These are phyloP conservation scores for Pollimyrus isidori DNA, from an alignment of 2,113 vertebrate species.

Conservation along the genomic window DNA sequence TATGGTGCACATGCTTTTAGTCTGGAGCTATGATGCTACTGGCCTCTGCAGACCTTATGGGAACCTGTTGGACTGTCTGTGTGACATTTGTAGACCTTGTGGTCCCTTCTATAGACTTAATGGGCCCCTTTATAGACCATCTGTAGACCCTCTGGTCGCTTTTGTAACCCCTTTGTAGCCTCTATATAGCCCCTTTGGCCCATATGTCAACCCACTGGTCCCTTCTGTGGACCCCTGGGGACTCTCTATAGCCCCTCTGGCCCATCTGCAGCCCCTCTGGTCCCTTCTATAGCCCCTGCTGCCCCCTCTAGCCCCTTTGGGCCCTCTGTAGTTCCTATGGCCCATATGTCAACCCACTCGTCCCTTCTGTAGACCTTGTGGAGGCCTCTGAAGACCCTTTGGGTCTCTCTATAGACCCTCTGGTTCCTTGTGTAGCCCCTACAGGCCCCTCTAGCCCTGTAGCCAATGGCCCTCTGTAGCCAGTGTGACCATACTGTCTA, in stretches of 20 bases:
- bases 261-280: no score
- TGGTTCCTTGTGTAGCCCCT: background rate
- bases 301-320: no score
- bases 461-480: background rate
- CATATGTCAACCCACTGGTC: background rate
- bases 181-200: background rate
- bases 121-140: background rate
- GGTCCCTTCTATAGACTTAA: background rate
- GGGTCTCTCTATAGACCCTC: background rate
- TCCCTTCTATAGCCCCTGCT: no score
- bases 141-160: background rate
- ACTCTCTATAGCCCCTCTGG: no score
- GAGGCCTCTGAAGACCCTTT: background rate
- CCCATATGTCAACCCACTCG: background rate
- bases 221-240: no score
- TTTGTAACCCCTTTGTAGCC: no score
- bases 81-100: background rate
- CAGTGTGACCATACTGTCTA: background rate
- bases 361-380: background rate
- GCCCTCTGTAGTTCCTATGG: no score
- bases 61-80: background rate
- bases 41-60: background rate
- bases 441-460: background rate
- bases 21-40: background rate
- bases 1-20: background rate